These are phyloP conservation scores for Eubucco bourcierii DNA, from an alignment of 2,113 vertebrate genomes.

Conservation along the genomic window DNA sequence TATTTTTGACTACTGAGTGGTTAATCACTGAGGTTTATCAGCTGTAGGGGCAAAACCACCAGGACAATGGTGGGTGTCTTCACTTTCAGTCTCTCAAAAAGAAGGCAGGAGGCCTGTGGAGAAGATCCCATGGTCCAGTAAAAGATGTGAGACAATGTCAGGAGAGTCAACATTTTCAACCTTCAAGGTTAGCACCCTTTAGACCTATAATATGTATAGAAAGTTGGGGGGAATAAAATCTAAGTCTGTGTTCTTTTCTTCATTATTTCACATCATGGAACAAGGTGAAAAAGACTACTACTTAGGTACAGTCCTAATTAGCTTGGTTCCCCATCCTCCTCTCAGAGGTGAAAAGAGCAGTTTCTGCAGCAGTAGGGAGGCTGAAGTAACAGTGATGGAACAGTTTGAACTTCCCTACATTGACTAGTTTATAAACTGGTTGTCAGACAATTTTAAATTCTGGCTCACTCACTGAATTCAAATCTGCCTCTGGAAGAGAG, in stretches of 20 bases:
- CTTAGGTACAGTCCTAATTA: not conserved
- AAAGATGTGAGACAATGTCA: not conserved
- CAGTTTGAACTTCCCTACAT: not conserved
- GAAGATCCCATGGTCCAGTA: not conserved
- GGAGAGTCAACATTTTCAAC: not conserved
- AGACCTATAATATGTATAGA: not conserved
- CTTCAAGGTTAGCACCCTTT: not conserved
- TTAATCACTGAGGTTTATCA: not conserved
- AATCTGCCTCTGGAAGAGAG: not conserved
- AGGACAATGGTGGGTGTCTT: not conserved
- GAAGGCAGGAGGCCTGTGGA: not conserved
- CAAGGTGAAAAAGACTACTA: rapidly evolving
- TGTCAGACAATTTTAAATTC: not conserved
- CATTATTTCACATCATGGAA: not conserved
- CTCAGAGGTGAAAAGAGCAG: not conserved
- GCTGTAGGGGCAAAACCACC: not conserved
- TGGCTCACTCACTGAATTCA: not conserved
- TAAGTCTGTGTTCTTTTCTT: not conserved
- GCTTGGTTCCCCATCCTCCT: not conserved
- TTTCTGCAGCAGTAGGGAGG: not conserved
- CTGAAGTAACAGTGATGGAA: not conserved
- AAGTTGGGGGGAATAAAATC: not conserved
- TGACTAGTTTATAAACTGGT: not conserved
- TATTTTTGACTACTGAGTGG: not conserved
- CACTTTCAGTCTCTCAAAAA: not conserved